Conservation (phyloP, 2,797 vertebrate species). For the Phrynocephalus forsythii region DNA sequence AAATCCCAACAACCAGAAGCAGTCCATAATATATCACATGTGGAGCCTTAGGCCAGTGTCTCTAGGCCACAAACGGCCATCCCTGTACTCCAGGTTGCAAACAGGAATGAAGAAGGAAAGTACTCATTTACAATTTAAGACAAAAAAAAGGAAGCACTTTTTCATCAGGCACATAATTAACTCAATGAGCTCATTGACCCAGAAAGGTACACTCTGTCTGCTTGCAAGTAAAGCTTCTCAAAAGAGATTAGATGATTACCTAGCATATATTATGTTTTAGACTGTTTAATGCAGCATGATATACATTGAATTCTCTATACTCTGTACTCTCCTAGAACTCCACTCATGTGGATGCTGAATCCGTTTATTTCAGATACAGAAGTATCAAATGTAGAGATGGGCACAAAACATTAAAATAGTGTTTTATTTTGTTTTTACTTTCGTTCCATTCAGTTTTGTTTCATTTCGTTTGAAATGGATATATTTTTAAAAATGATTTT, state of each 20-base stretch:
- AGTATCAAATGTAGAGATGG: background rate
- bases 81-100: background rate
- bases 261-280: background rate
- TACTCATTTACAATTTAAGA: background rate
- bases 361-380: background rate
- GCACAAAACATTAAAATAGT: too few relatives aligned
- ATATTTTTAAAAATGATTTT: too few relatives aligned
- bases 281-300: too few relatives aligned
- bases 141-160: background rate
- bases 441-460: background rate
- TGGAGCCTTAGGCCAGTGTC: background rate
- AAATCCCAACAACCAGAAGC: background rate
- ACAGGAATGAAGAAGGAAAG: background rate
- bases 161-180: background rate
- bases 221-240: too few relatives aligned
- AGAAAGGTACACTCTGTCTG: background rate
- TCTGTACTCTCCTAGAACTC: too few relatives aligned
- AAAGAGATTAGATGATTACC: background rate
- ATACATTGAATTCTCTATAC: too few relatives aligned
- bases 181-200: background rate
- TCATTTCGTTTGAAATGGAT: too few relatives aligned
- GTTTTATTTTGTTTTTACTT: background rate
- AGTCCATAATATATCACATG: background rate
- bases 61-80: background rate
- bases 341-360: background rate